Base-by-base conservation (phyloP, 2,888 invertebrate genomes). In the Amblyteles armatorius region DNA sequence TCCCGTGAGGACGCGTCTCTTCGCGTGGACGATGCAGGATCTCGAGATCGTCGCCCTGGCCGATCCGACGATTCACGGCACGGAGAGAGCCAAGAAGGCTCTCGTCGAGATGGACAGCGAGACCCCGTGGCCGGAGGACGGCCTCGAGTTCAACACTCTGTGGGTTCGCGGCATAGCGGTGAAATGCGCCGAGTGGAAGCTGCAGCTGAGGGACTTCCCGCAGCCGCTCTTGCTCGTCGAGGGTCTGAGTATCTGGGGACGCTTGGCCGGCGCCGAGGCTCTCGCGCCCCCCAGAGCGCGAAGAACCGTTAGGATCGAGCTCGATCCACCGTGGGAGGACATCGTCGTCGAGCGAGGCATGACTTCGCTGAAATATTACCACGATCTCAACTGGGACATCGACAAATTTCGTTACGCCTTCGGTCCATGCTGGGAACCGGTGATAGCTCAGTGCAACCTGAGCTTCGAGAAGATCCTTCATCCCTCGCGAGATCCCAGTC, bases 361-460 rank as follows among this genome's bases (percentile, higher is more conserved):
- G 97, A 97, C 98, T 72, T 97, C 99, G 0, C 95, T 99, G 60
- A 99, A 99, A 94, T 99, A 98, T 95, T 99, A 99, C 94, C 99
- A 99, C 94, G 99, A 99, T 94, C 96, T 99, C 82, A 98, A 98
- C 94, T 98, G 98, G 94, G 98, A 99, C 93, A 96, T 98, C 90
- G 97, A 97, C 76, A 96, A 97, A 88, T 98, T 96, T 52, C 97
- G 97, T 92, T 98, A 99, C 93, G 99, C 99, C 0, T 99, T 99
- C 93, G 99, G 99, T 0, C 99, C 99, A 0, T 99, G 99, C 94
- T 99, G 99, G 99, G 99, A 99, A 92, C 99, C 99, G 0, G 98
- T 98, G 19, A 96, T 98, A 80, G 98, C 98, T 0, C 98, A 98
- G 91, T 97, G 97, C 94, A 98, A 98, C 92, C 94, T 97, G 13